Evolutionary conservation across 2,888 invertebrate species (phyloP).

Genomic region (Gonocerus acuteangulatus): DNA sequence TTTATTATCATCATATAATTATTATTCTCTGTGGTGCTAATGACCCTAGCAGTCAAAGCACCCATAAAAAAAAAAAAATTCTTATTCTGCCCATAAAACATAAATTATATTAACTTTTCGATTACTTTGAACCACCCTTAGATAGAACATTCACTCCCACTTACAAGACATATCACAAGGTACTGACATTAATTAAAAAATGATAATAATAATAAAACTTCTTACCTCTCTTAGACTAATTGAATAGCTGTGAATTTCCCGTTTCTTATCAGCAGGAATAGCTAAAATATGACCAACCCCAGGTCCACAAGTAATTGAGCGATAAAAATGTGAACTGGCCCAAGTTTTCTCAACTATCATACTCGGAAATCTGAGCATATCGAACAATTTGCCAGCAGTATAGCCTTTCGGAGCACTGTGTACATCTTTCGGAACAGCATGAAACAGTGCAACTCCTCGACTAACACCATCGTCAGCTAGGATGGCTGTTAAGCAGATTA

Average conservation of each 20-base stretch:
- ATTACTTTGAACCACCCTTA: too few species aligned
- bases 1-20: too few species aligned
- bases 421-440: neutral
- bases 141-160: too few species aligned
- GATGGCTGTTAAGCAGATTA: conserved; percentile 1
- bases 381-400: conserved; percentile 11
- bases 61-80: too few species aligned
- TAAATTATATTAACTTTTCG: too few species aligned
- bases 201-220: neutral
- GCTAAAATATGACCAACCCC: conserved; percentile 10
- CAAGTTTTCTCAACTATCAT: neutral
- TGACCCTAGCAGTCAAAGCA: too few species aligned
- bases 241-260: conserved; percentile 1
- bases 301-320: conserved; percentile 3
- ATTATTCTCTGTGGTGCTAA: too few species aligned
- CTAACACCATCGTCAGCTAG: neutral
- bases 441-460: conserved; percentile 7
- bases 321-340: conserved; percentile 7
- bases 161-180: too few species aligned
- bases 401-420: neutral
- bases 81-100: too few species aligned
- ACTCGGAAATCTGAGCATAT: conserved; percentile 3
- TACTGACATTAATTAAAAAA: too few species aligned
- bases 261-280: conserved; percentile 13
- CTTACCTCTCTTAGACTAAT: neutral